Percentiles rank a stretch among this genome's conserved stretches.
These are phyloP conservation scores for Mesaphorura yosii DNA, from an alignment of 1,140 invertebrate species.

Conservation along the genomic window DNA sequence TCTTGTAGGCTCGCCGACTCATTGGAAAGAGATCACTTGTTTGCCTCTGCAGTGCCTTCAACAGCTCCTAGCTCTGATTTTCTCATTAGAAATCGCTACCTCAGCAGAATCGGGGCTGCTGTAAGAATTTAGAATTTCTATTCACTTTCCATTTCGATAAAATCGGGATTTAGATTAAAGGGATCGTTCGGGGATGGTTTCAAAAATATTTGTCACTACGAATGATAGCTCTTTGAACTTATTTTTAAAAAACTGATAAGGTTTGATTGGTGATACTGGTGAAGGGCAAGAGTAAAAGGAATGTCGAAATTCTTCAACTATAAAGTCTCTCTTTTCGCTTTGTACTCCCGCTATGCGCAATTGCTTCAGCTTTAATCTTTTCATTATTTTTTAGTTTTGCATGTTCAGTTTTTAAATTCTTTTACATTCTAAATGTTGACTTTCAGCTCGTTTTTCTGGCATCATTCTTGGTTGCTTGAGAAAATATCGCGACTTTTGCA, in stretches of 20 bases:
- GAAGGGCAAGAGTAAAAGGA: background rate
- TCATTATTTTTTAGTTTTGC: background rate
- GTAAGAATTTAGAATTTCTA: constrained; percentile 36
- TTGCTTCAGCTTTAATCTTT: background rate
- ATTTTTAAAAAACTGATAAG: background rate
- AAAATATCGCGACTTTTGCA: background rate
- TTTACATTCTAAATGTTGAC: background rate
- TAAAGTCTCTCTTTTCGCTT: too few relatives aligned
- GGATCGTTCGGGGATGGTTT: too few relatives aligned
- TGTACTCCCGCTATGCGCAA: too few relatives aligned
- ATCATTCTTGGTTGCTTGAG: background rate
- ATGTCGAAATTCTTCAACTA: too few relatives aligned
- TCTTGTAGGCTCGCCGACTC: constrained; percentile 37
- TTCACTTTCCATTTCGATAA: constrained; percentile 6
- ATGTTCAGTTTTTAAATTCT: background rate
- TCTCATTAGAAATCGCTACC: constrained; percentile 50
- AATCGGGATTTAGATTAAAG: background rate
- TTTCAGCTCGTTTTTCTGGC: background rate
- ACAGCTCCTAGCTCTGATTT: constrained; percentile 47
- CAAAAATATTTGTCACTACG: too few relatives aligned
- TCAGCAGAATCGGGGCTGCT: constrained; percentile 47
- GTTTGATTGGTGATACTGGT: background rate
- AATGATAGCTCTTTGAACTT: background rate
- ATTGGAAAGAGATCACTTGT: constrained; percentile 43
- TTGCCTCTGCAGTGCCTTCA: constrained; percentile 42